Percentiles rank a stretch among this genome's conserved stretches.
Conservation (phyloP, 2,888 invertebrate genomes). For the Cantharis rustica region DNA sequence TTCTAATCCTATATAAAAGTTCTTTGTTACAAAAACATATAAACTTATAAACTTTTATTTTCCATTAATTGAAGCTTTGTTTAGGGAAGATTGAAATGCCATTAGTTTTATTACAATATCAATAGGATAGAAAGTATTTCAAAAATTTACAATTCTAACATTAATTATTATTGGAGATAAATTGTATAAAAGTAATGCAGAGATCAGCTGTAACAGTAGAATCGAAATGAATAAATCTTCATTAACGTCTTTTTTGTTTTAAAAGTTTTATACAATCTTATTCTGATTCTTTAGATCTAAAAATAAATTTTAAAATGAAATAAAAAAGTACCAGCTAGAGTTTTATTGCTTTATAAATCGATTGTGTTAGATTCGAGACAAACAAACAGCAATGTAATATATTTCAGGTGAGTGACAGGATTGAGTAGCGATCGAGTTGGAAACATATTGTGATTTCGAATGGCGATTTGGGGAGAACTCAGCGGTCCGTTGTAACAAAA, state of each 20-base stretch:
- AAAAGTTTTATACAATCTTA: background rate
- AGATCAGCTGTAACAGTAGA: background rate
- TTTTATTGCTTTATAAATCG: slow-evolving; percentile 43
- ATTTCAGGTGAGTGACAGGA: slow-evolving; percentile 46
- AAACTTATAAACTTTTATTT: background rate
- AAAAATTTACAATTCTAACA: background rate
- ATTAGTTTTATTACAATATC: background rate
- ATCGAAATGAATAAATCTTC: background rate
- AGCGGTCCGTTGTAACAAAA: slow-evolving; percentile 9
- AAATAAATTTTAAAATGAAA: slow-evolving; percentile 21
- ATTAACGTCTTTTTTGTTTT: background rate
- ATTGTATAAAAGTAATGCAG: background rate
- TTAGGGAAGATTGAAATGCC: background rate
- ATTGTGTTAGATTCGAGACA: slow-evolving; percentile 41
- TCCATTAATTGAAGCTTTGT: background rate
- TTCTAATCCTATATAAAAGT: background rate
- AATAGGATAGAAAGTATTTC: background rate
- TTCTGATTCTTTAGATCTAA: background rate
- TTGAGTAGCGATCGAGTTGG: slow-evolving; percentile 44
- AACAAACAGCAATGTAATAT: slow-evolving; percentile 42
- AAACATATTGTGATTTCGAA: slow-evolving; percentile 43
- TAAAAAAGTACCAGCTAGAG: slow-evolving; percentile 75
- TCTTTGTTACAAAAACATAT: background rate
- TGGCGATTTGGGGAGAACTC: slow-evolving; percentile 16
- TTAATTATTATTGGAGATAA: background rate